phyloP scores from a whole-genome alignment of 2,888 invertebrate genomes.

The Polyommatus iphigenia region DNA sequence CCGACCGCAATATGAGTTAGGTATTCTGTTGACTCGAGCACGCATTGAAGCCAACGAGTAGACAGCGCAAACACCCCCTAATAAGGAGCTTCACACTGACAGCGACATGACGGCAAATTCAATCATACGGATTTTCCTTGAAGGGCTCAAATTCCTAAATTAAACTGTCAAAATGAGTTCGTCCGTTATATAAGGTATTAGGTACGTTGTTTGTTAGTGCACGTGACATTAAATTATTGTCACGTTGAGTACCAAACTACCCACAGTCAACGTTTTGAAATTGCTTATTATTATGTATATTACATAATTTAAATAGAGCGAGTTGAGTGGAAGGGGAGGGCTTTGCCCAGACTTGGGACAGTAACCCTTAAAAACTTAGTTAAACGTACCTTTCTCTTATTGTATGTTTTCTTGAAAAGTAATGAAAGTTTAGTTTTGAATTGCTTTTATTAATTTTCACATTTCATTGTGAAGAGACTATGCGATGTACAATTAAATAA shows the following conservation, averaged over 20 bases:
- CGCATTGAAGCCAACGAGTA: slow-evolving; percentile 31
- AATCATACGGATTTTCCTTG: not conserved
- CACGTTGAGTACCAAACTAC: not conserved
- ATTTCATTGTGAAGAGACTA: too few species aligned
- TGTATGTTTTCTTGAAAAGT: too few species aligned
- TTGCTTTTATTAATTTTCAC: too few species aligned
- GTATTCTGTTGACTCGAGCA: slow-evolving; percentile 23
- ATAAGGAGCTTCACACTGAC: slow-evolving; percentile 17
- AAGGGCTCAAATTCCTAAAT: not conserved
- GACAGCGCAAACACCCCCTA: slow-evolving; percentile 32
- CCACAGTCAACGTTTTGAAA: too few species aligned
- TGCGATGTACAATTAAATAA: too few species aligned
- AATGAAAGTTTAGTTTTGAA: too few species aligned
- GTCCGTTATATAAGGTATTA: not conserved
- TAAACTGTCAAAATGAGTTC: not conserved
- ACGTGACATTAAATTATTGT: not conserved
- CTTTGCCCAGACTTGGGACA: too few species aligned
- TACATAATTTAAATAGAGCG: too few species aligned
- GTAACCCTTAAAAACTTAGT: too few species aligned
- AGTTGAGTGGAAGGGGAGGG: too few species aligned
- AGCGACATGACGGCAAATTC: not conserved
- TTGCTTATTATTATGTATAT: too few species aligned
- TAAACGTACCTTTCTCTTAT: too few species aligned
- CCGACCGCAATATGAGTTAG: slow-evolving; percentile 11
- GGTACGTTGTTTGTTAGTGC: not conserved